Conservation (phyloP, 2,113 vertebrate species). For the Takifugu bimaculatus region DNA sequence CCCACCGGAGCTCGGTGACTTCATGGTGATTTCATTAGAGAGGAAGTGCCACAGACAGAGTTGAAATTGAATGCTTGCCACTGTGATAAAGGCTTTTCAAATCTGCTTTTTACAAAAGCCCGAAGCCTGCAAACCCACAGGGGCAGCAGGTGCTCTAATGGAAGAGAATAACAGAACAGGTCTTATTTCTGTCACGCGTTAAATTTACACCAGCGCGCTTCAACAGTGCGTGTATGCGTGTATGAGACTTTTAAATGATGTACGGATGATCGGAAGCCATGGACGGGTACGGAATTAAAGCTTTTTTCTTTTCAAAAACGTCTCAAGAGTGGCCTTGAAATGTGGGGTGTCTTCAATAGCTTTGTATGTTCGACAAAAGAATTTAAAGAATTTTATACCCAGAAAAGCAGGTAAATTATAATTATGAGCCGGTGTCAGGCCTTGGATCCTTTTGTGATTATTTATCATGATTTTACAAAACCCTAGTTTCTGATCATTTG, state of each 20-base stretch:
- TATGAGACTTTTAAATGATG: conserved; percentile 3
- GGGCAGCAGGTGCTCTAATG: conserved; percentile 35
- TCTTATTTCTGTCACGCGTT: conserved; percentile 18
- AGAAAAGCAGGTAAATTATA: too few relatives aligned
- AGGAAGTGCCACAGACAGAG: conserved; percentile 52
- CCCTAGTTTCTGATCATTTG: too few relatives aligned
- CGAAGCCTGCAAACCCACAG: conserved; percentile 23
- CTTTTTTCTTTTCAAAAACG: too few relatives aligned
- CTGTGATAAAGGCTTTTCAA: conserved; percentile 49
- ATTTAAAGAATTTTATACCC: too few relatives aligned
- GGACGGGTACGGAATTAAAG: too few relatives aligned
- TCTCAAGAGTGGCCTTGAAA: too few relatives aligned
- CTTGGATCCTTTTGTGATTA: too few relatives aligned
- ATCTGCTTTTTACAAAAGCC: conserved; percentile 41
- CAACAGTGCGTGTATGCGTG: not conserved
- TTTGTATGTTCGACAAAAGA: too few relatives aligned
- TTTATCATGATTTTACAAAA: not conserved
- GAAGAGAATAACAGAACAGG: conserved; percentile 16
- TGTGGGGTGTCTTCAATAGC: too few relatives aligned
- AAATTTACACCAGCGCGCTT: conserved; percentile 31
- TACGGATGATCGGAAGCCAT: too few relatives aligned
- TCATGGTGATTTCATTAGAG: conserved; percentile 50
- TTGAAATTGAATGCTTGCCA: conserved; percentile 46
- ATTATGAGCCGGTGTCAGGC: too few relatives aligned
- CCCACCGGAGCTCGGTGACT: conserved; percentile 38